phyloP scores from a whole-genome alignment of 2,888 invertebrate species.

The Troglohyphantes excavatus region DNA sequence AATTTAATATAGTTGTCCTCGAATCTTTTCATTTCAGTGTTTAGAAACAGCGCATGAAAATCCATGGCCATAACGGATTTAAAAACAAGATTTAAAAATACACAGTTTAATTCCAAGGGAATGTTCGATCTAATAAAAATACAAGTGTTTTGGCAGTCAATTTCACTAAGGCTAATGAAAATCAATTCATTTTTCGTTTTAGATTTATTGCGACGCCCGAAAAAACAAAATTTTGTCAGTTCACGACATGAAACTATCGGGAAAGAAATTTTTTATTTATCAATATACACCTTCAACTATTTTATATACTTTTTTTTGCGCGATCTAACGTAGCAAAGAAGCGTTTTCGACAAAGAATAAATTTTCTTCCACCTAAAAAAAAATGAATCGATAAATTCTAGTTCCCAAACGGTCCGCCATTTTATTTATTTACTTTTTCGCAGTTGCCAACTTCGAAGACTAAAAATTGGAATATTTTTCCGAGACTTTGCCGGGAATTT shows the following conservation, averaged over 20 bases:
- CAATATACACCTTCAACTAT: background rate
- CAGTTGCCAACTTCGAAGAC: constrained; percentile 32
- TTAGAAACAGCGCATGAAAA: too few species aligned
- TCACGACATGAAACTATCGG: constrained; percentile 41
- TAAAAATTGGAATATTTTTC: constrained; percentile 37
- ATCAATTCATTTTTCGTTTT: constrained; percentile 51
- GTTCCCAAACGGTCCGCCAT: constrained; percentile 12
- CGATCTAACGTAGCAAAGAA: constrained; percentile 1
- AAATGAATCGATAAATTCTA: constrained; percentile 23
- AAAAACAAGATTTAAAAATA: too few species aligned
- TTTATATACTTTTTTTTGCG: constrained; percentile 30
- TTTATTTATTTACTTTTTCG: constrained; percentile 33
- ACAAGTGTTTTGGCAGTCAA: constrained; percentile 5
- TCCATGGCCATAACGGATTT: too few species aligned
- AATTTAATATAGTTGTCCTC: too few species aligned
- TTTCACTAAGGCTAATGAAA: constrained; percentile 59
- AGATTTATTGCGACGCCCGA: background rate
- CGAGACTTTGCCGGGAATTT: background rate
- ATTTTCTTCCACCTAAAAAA: constrained; percentile 32
- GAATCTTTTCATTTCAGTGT: too few species aligned
- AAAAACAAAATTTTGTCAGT: constrained; percentile 35
- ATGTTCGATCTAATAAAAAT: too few species aligned
- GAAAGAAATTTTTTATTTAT: constrained; percentile 29
- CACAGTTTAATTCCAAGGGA: too few species aligned
- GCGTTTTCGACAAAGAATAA: constrained; percentile 39